Percentiles rank a stretch among this genome's conserved stretches.
These are phyloP conservation scores for Melanerpes formicivorus DNA, from an alignment of 2,113 vertebrate genomes.

Conservation along the genomic window DNA sequence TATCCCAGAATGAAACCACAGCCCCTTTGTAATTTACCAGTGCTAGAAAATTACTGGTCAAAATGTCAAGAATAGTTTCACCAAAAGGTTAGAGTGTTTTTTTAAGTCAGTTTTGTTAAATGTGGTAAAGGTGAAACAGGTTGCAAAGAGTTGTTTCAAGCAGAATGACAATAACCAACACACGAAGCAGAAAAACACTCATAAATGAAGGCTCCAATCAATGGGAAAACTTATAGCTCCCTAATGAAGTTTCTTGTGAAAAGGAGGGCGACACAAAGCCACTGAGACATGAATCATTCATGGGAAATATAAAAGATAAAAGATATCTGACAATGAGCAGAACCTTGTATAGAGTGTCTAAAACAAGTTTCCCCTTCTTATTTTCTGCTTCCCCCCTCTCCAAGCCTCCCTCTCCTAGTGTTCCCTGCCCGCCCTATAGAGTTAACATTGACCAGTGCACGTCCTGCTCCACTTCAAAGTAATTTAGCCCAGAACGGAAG, in stretches of 20 bases:
- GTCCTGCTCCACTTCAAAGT: constrained; percentile 94
- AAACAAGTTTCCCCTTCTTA: constrained; percentile 90
- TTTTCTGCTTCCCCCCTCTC: constrained; percentile 80
- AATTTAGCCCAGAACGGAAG: constrained; percentile 88
- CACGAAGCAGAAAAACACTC: constrained; percentile 80
- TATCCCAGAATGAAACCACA: neutral
- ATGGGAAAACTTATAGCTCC: constrained; percentile 87
- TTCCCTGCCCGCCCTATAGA: constrained; percentile 87
- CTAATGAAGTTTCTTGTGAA: constrained; percentile 89
- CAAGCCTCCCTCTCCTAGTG: constrained; percentile 85
- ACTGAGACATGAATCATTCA: constrained; percentile 92
- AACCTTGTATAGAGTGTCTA: constrained; percentile 90
- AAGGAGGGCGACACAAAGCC: constrained; percentile 86
- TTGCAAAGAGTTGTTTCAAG: constrained; percentile 77
- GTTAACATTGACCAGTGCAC: constrained; percentile 91
- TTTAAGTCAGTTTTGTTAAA: constrained; percentile 74
- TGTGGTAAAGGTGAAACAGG: constrained; percentile 74
- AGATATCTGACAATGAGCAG: constrained; percentile 90
- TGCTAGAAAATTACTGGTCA: constrained; percentile 59
- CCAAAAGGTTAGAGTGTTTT: constrained; percentile 74
- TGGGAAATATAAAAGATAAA: constrained; percentile 96
- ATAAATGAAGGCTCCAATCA: constrained; percentile 80
- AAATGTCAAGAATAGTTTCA: constrained; percentile 72
- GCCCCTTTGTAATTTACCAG: neutral
- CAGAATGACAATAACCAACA: constrained; percentile 78